phyloP scores from a whole-genome alignment of 35 echinoderm and acorn worm species.

The Anneissia japonica region DNA sequence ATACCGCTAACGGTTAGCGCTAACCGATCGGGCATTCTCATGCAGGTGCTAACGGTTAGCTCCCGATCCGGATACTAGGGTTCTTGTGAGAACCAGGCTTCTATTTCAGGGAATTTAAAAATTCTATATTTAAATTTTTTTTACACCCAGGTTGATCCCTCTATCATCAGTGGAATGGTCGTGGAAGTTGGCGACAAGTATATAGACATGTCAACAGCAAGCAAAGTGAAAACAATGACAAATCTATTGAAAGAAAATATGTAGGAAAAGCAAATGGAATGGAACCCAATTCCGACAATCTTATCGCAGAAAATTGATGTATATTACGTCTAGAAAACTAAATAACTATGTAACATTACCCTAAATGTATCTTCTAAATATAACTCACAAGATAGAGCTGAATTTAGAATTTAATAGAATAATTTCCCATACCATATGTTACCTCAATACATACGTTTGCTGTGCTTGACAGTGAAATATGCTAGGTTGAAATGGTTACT shows the following conservation, averaged over 20 bases:
- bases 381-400: too few species aligned
- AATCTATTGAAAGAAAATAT: constrained; percentile 68
- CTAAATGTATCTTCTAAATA: too few species aligned
- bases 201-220: constrained; percentile 93
- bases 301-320: too few species aligned
- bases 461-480: background rate
- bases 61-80: too few species aligned
- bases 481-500: background rate
- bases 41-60: background rate
- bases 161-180: constrained; percentile 79
- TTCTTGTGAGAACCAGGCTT: too few species aligned
- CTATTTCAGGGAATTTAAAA: too few species aligned
- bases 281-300: too few species aligned
- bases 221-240: constrained; percentile 77
- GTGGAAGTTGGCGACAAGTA: constrained; percentile 97
- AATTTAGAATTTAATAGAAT: too few species aligned
- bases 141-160: constrained; percentile 50
- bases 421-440: background rate
- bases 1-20: background rate
- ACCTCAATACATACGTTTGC: background rate
- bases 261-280: constrained; percentile 27
- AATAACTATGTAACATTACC: too few species aligned
- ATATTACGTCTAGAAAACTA: too few species aligned
- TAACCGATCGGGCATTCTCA: background rate
- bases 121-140: too few species aligned